Conservation (phyloP, 2,113 vertebrate genomes). For the Rostratula benghalensis region DNA sequence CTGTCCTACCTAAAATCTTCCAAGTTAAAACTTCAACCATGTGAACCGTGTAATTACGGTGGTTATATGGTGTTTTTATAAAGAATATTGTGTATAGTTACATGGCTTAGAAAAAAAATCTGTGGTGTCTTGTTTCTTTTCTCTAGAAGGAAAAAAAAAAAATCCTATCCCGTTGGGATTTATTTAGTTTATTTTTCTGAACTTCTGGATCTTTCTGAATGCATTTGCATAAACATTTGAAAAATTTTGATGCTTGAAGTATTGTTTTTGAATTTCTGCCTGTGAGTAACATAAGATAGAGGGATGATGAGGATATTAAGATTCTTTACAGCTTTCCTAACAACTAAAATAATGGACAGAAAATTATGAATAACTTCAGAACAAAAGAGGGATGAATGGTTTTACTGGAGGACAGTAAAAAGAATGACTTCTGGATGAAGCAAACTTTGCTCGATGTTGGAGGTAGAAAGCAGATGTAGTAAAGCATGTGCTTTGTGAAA, state of each 20-base stretch:
- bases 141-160: background rate
- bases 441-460: background rate
- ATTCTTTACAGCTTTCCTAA: background rate
- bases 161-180: slow-evolving; percentile 10
- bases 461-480: background rate
- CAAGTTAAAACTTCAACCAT: background rate
- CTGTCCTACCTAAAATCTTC: background rate
- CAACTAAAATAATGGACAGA: background rate
- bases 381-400: background rate
- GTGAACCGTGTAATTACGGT: slow-evolving; percentile 23
- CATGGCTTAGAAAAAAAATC: slow-evolving; percentile 33
- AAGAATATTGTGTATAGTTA: slow-evolving; percentile 40
- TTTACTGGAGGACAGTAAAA: background rate
- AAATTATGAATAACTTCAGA: background rate
- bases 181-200: slow-evolving; percentile 44
- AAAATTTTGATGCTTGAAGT: background rate
- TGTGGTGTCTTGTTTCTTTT: slow-evolving; percentile 44
- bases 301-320: background rate
- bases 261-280: background rate
- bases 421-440: background rate
- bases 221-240: slow-evolving; percentile 6
- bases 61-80: slow-evolving; percentile 15
- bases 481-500: background rate
- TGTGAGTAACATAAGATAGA: background rate
- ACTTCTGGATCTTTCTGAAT: slow-evolving; percentile 49